Base-by-base conservation (phyloP, 2,797 vertebrate species). In the Amblyopsis hoosieri region DNA sequence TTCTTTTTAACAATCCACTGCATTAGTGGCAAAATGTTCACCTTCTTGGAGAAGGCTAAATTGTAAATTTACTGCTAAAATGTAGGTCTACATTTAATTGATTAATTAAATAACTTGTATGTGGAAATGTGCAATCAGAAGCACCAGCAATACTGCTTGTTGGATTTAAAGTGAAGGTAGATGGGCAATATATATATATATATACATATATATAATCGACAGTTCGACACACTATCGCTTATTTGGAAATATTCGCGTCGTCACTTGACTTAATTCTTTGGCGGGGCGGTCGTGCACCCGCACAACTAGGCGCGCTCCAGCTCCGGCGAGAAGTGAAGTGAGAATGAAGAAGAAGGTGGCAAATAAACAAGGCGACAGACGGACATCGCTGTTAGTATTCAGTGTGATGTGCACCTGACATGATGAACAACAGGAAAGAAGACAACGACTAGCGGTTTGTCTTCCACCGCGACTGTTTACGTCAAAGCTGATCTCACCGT, bases 241-340 rank as follows among this genome's bases (percentile, higher is more conserved):
- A 9, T 37, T 8, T 9, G 9, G 7, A 42, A 76, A 64, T 75
- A 65, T 58, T 68, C 56, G 23, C 57, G 64, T 57, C 66, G 69
- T 87, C 80, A 76, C 71, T 61, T 64, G 45, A 54, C 57, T 63
- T 23, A 42, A 37, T 56, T 67, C 75, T 82, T 82, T 60, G 63
- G 72, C 72, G 75, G 68, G 50, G 23, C 67, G 64, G 58, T 71
- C 14, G 64, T 80, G 72, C 57, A 57, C 61, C 72, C 65, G 54
- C 71, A 69, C 66, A 73, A 64, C 66, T 64, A 71, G 33, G 37
- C 5, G 51, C 51, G 58, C 68, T 54, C 46, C 64, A 46, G 58
- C 59, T 63, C 52, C 53, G 66, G 56, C 47, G 61, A 50, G 64
- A 54, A 55, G 62, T 50, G 59, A 42, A 53, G 53, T 62, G 45